These are phyloP conservation scores for Drosophila demipolita DNA, from an alignment of 2,888 invertebrate species.

Conservation along the genomic window DNA sequence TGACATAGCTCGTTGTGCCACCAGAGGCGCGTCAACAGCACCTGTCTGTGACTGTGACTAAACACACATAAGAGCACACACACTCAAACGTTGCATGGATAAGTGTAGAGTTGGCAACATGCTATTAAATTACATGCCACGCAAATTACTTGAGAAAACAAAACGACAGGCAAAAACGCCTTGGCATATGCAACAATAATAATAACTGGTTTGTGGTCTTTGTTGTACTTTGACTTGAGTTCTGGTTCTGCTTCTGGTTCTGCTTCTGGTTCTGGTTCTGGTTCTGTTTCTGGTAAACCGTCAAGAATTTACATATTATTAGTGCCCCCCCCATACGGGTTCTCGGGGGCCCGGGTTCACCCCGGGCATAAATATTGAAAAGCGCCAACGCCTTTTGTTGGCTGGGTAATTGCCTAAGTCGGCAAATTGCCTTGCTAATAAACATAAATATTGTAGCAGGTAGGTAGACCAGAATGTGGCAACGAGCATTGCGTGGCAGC, in stretches of 20 bases:
- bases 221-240: slow-evolving; percentile 36
- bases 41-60: slow-evolving; percentile 39
- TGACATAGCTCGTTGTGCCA: slow-evolving; percentile 65
- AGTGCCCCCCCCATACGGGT: slow-evolving; percentile 20
- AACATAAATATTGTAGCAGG: slow-evolving; percentile 67
- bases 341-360: background rate
- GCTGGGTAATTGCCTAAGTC: slow-evolving; percentile 75
- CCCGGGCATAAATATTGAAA: slow-evolving; percentile 74
- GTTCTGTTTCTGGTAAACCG: slow-evolving; percentile 49
- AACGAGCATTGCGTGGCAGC: background rate
- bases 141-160: slow-evolving; percentile 77
- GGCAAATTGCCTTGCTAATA: slow-evolving; percentile 75
- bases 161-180: slow-evolving; percentile 65
- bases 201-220: slow-evolving; percentile 72
- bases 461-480: slow-evolving; percentile 10
- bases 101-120: slow-evolving; percentile 42
- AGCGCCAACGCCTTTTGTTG: slow-evolving; percentile 74
- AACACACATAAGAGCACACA: slow-evolving; percentile 9
- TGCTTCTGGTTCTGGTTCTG: too few species aligned
- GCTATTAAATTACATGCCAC: slow-evolving; percentile 73
- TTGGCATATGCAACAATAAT: slow-evolving; percentile 73
- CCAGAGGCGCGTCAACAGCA: slow-evolving; percentile 72
- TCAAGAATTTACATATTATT: slow-evolving; percentile 73
- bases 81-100: slow-evolving; percentile 10
- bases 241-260: slow-evolving; percentile 36